Evolutionary conservation across 2,888 invertebrate genomes (phyloP).

Genomic region (Mimumesa dahlbomi): DNA sequence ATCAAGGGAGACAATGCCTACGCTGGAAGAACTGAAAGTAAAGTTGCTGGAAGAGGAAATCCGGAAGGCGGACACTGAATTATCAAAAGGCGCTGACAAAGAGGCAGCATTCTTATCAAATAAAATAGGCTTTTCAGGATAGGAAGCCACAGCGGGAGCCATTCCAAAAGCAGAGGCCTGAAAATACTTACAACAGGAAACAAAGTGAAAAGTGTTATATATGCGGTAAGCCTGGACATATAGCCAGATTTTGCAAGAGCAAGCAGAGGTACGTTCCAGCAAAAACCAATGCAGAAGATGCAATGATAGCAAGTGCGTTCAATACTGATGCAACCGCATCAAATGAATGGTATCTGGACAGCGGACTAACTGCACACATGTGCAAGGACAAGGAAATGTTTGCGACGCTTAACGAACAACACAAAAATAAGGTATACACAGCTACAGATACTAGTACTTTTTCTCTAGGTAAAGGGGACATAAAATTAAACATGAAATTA

Average conservation of each 20-base stretch:
- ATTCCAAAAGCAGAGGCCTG: not conserved
- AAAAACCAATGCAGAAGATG: not conserved
- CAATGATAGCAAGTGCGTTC: constrained; percentile 1
- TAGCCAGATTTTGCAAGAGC: constrained; percentile 3
- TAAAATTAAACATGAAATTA: not conserved
- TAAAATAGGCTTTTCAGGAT: not conserved
- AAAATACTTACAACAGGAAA: not conserved
- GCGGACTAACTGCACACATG: constrained; percentile 11
- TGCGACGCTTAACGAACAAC: not conserved
- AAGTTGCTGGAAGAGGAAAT: constrained; percentile 25
- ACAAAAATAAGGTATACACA: not conserved
- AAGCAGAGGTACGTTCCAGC: not conserved
- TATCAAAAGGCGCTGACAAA: not conserved
- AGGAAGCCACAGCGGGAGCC: not conserved
- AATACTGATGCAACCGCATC: not conserved
- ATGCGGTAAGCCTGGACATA: constrained; percentile 15
- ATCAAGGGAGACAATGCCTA: constrained; percentile 16
- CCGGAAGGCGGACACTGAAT: not conserved
- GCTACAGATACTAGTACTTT: not conserved
- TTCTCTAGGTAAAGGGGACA: constrained; percentile 5
- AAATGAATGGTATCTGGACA: constrained; percentile 11
- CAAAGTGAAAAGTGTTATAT: constrained; percentile 11
- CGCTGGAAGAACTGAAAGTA: constrained; percentile 7
- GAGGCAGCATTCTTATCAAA: not conserved
- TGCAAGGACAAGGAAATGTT: not conserved